Evolutionary conservation across 1,140 invertebrate genomes (phyloP), one percentile per base, ranked within the genome.

Genomic region (Onthophagus taurus): DNA sequence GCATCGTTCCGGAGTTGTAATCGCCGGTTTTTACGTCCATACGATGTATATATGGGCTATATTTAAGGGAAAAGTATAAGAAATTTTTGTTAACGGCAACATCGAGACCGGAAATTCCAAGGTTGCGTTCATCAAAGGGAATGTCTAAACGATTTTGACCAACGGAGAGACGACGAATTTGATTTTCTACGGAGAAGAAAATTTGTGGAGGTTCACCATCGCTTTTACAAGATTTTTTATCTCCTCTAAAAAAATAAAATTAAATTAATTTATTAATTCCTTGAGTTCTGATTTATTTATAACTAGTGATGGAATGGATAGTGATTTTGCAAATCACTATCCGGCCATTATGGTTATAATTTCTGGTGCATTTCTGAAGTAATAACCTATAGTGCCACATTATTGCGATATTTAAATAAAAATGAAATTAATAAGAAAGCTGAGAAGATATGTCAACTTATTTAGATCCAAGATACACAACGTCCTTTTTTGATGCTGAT

Each of bases 191-290:
- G 21, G 65, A 58, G 47, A 70, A 78, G 5, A 78, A 50, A 0
- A 77, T 47, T 0, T 66, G 59, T 54, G 70, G 59, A 2, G 65
- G 59, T 1, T 64, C 59, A 49, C 74, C 72, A 5, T 67, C 52
- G 9, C 77, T 79, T 67, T 87, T 88, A 63, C 85, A 87, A 11
- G 77, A 77, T 17, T 68, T 71, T 14, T 74, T 74, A 60, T 94
- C 81, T 0, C 65, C 55, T 34, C 72, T 72, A 42, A 54, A 54
- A 62, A 61, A 23, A 16, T 16, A 14, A 12, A 18, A 21, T n/a
- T n/a, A n/a, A n/a, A n/a, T n/a, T n/a, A n/a, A n/a, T n/a, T n/a
- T n/a, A n/a, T n/a, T n/a, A n/a, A n/a, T n/a, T n/a, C n/a, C n/a
- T n/a, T n/a, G n/a, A n/a, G n/a, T n/a, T n/a, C n/a, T n/a, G n/a